Conservation (phyloP, 1,140 invertebrate species). For the Dryas iulia region DNA sequence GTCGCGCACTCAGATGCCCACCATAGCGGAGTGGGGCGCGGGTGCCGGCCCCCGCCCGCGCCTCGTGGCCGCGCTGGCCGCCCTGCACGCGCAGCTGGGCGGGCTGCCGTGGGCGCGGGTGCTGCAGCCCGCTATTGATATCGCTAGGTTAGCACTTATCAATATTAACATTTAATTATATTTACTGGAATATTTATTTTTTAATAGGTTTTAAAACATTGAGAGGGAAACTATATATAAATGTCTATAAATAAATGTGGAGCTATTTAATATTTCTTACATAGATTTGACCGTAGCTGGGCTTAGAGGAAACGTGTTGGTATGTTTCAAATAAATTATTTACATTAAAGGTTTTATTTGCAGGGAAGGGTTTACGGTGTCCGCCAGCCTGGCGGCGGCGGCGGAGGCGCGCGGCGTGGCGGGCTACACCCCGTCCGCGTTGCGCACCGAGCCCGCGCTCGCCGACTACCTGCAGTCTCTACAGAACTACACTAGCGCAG, state of each 20-base stretch:
- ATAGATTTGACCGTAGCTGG: no score
- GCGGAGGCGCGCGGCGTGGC: constrained; percentile 22
- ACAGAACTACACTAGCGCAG: constrained; percentile 48
- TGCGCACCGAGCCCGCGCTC: constrained; percentile 34
- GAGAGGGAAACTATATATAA: no score
- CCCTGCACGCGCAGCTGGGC: constrained; percentile 82
- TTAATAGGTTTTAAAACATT: no score
- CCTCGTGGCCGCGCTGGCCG: constrained; percentile 50
- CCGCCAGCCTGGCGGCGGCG: constrained; percentile 37
- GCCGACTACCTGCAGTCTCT: constrained; percentile 46
- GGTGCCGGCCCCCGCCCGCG: constrained; percentile 33
- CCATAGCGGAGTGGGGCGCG: constrained; percentile 51
- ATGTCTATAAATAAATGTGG: no score
- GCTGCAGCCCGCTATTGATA: constrained; percentile 82
- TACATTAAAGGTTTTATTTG: not conserved
- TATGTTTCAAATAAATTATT: no score
- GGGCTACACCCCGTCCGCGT: constrained; percentile 15
- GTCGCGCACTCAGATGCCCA: constrained; percentile 40
- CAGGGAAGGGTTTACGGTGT: constrained; percentile 50
- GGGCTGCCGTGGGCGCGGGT: constrained; percentile 84
- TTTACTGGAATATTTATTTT: no score
- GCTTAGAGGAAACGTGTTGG: no score
- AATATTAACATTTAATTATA: no score
- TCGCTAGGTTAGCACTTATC: constrained; percentile 78
- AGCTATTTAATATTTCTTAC: no score